A percentile compares a stretch with the other conserved stretches of the same genome.
These are phyloP conservation scores for Cynodonichthys magdalenae DNA, from an alignment of 2,797 vertebrate species.

Conservation along the genomic window DNA sequence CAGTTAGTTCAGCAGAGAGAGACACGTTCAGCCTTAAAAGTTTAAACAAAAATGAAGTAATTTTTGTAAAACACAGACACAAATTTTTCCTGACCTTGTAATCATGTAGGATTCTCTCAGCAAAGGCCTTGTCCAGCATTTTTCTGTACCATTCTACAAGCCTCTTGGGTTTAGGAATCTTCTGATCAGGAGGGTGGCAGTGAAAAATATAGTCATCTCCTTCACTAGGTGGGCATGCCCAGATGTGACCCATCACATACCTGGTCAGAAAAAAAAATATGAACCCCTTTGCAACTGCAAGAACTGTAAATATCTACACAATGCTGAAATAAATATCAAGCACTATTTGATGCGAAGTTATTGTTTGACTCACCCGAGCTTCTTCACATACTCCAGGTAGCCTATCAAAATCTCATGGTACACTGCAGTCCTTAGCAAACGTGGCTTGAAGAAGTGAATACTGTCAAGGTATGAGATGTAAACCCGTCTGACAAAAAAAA, in stretches of 20 bases:
- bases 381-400: conserved; percentile 99
- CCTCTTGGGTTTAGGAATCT: conserved; percentile 98
- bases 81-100: conserved; percentile 87
- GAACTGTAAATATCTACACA: background rate
- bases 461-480: conserved; percentile 99
- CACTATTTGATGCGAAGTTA: background rate
- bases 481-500: conserved; percentile 85
- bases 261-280: conserved; percentile 64
- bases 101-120: conserved; percentile 95
- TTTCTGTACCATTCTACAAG: conserved; percentile 99
- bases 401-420: conserved; percentile 99
- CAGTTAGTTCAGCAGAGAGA: no score
- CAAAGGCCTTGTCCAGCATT: conserved; percentile 99
- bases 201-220: conserved; percentile 99
- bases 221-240: conserved; percentile 98
- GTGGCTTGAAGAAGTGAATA: conserved; percentile 98
- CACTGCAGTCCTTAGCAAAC: conserved; percentile 93
- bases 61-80: background rate
- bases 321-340: background rate
- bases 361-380: conserved; percentile 87
- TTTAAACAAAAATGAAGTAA: background rate
- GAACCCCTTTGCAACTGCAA: conserved; percentile 1
- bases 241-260: conserved; percentile 96
- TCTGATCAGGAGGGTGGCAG: conserved; percentile 96
- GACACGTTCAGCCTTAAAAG: background rate